Percentiles rank a stretch among this genome's conserved stretches.
phyloP scores from a whole-genome alignment of 1,140 invertebrate species.

The Ceratitis capitata region DNA sequence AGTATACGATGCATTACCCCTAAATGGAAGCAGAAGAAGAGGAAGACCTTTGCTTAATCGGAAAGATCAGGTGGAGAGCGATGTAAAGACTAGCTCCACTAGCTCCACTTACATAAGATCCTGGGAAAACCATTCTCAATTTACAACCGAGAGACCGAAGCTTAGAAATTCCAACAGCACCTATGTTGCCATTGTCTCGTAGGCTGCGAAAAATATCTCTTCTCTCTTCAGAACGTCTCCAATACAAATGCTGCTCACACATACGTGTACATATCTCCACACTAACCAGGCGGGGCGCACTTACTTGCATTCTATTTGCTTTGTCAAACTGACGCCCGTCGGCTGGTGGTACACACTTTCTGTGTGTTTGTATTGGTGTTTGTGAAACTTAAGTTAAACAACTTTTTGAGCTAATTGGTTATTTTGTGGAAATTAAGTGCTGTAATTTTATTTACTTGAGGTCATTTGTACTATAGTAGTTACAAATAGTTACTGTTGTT shows the following conservation, averaged over 20 bases:
- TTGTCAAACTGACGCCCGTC: constrained; percentile 25
- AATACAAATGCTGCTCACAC: neutral
- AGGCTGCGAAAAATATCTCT: neutral
- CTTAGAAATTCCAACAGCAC: too few relatives aligned
- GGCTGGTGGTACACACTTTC: constrained; percentile 37
- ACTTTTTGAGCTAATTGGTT: constrained; percentile 65
- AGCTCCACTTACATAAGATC: too few relatives aligned
- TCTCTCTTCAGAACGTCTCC: neutral
- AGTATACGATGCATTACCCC: too few relatives aligned
- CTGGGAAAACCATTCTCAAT: too few relatives aligned
- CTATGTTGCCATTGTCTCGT: neutral
- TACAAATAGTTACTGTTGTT: neutral
- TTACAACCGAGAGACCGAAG: too few relatives aligned
- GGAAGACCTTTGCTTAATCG: too few relatives aligned
- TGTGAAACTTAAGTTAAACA: constrained; percentile 65
- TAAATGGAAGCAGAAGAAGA: too few relatives aligned
- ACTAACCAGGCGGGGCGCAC: neutral
- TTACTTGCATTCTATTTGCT: constrained; percentile 21
- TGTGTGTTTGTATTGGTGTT: too few relatives aligned
- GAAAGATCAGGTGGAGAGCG: too few relatives aligned
- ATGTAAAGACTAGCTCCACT: too few relatives aligned
- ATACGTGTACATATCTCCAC: neutral
- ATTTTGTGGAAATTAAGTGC: constrained; percentile 66
- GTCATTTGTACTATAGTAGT: constrained; percentile 38
- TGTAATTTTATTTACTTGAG: constrained; percentile 53